Conservation (phyloP, 2,888 invertebrate genomes). For the Dexiosoma caninum region DNA sequence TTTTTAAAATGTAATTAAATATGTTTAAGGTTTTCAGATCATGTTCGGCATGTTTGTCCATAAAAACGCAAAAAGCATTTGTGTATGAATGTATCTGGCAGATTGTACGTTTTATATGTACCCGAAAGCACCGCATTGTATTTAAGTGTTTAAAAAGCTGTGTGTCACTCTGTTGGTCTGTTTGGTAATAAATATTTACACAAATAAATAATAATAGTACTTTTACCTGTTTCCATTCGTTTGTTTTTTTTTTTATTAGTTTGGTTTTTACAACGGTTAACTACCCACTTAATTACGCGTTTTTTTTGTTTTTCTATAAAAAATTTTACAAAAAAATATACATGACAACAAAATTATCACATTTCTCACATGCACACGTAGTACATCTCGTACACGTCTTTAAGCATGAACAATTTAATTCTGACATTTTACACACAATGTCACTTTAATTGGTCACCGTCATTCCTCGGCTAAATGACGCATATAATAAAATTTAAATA, state of each 20-base stretch:
- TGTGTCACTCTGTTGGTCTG: background rate
- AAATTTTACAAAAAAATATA: conserved; percentile 1
- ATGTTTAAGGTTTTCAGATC: conserved; percentile 38
- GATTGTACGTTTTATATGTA: too few species aligned
- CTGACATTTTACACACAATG: conserved; percentile 45
- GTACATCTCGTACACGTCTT: background rate
- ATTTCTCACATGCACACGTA: background rate
- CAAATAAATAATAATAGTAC: conserved; percentile 1
- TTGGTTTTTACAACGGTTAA: conserved; percentile 48
- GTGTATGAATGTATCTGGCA: background rate
- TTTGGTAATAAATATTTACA: conserved; percentile 58
- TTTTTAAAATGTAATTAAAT: background rate
- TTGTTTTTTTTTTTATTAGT: background rate
- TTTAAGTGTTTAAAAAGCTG: background rate
- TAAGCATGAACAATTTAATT: conserved; percentile 18
- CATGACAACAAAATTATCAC: conserved; percentile 32
- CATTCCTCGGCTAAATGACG: conserved; percentile 42
- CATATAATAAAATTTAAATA: conserved; percentile 49
- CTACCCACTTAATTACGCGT: conserved; percentile 56
- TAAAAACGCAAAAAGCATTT: background rate
- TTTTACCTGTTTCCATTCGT: conserved; percentile 38
- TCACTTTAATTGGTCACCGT: conserved; percentile 52
- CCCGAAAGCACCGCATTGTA: too few species aligned
- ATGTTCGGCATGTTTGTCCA: conserved; percentile 33
- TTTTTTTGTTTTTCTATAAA: conserved; percentile 13